Percentiles rank a stretch among this genome's conserved stretches.
These are phyloP conservation scores for Lepus americanus DNA, from an alignment of 2,113 vertebrate genomes.

Conservation along the genomic window DNA sequence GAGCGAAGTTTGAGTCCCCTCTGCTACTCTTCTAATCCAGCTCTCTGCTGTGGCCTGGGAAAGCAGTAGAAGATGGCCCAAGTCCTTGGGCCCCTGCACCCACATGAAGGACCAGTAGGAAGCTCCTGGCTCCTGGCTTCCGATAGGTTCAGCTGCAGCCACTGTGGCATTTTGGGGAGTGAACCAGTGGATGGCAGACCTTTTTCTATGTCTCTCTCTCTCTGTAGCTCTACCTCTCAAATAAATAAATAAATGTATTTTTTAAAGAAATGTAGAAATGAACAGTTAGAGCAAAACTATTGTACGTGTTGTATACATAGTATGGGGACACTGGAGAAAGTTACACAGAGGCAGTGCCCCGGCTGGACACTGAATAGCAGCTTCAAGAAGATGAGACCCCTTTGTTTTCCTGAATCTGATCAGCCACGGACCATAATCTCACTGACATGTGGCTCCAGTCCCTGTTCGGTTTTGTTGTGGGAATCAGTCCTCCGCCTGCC, in stretches of 20 bases:
- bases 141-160: too few relatives aligned
- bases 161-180: too few relatives aligned
- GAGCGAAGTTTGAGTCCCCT: too few relatives aligned
- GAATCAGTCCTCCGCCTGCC: neutral
- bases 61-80: too few relatives aligned
- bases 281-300: neutral
- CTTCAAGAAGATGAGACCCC: neutral
- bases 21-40: too few relatives aligned
- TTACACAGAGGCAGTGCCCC: neutral
- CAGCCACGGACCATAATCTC: neutral
- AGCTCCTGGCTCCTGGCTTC: too few relatives aligned
- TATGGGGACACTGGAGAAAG: neutral
- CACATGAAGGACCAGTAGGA: too few relatives aligned
- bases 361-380: neutral
- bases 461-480: neutral
- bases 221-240: too few relatives aligned
- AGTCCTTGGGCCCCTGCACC: too few relatives aligned
- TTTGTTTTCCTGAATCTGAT: neutral
- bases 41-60: too few relatives aligned
- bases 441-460: neutral
- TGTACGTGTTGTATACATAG: neutral
- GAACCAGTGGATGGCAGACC: too few relatives aligned
- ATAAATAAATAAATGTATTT: neutral
- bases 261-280: neutral
- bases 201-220: too few relatives aligned